A percentile compares a stretch with the other conserved stretches of the same genome.
Conservation (phyloP, 2,888 invertebrate species). For the Gryllus longicercus region DNA sequence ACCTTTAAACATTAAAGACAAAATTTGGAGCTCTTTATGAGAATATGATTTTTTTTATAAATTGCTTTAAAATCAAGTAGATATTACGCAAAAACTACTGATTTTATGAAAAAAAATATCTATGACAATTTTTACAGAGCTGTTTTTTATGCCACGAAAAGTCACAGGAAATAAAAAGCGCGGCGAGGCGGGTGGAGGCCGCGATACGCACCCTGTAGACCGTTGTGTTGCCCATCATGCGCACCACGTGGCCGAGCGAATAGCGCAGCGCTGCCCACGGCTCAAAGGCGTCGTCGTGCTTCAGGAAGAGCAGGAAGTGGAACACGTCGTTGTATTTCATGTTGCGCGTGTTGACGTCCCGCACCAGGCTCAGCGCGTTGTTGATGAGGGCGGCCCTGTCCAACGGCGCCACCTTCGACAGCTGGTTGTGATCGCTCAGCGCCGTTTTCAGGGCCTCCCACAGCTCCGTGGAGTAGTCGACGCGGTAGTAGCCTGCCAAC, state of each 20-base stretch:
- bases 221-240: neutral
- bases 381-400: neutral
- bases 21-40: too few species aligned
- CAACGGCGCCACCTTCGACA: neutral
- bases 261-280: neutral
- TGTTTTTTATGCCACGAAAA: too few species aligned
- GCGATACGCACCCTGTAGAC: neutral
- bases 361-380: neutral
- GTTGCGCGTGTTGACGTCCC: neutral
- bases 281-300: neutral
- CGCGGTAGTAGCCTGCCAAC: neutral
- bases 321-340: neutral
- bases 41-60: too few species aligned
- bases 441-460: neutral
- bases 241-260: neutral
- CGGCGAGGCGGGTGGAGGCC: too few species aligned
- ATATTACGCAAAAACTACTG: too few species aligned
- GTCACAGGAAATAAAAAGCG: too few species aligned
- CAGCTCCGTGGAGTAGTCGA: neutral
- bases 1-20: too few species aligned
- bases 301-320: neutral
- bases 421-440: neutral
- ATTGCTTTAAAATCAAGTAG: too few species aligned
- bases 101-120: too few species aligned
- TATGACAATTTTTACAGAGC: too few species aligned